Base-by-base conservation (phyloP, 2,113 vertebrate genomes). In the Anser brachyrhynchus region DNA sequence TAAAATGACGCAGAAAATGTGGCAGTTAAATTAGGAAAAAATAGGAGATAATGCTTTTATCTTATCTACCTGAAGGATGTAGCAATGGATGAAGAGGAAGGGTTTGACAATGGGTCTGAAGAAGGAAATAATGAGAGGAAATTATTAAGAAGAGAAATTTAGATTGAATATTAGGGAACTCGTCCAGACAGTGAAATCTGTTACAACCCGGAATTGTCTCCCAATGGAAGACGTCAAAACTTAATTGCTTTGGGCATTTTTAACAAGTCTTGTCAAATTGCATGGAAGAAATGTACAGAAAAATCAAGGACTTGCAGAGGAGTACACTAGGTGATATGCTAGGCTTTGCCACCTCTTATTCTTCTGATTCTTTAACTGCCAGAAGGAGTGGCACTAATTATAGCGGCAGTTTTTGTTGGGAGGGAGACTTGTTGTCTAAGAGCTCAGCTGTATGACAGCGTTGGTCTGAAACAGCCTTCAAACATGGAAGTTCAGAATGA, bases 181-280 rank as follows among this genome's bases (percentile, higher is more conserved):
- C 14, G 3, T 82, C 0, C 17, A 94, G 86, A 75, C 65, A 84
- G 80, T 70, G 89, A 93, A 87, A 85, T 43, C 55, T 91, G 26
- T 83, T 90, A 69, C 51, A 93, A 66, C 59, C n/a, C 90, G 74
- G 58, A 85, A 83, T 85, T 89, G 37, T 91, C 66, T 95, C 78
- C 62, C 62, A 80, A 73, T 87, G 55, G 49, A 93, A 84, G 52
- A 62, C 1, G 3, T 41, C 87, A 84, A 76, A 90, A 55, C 18
- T 76, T 92, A 94, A 95, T 96, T 95, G 77, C 62, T 89, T 72
- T 93, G 71, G 71, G 84, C 81, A 22, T 85, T 91, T 93, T 91
- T 87, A 94, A 72, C 87, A 84, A 92, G 67, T 59, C 51, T 87
- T 89, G 77, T 95, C 87, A 87, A 75, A 37, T 22, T 44, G 41